phyloP scores from a whole-genome alignment of 2,113 vertebrate species.

The Columba livia region DNA sequence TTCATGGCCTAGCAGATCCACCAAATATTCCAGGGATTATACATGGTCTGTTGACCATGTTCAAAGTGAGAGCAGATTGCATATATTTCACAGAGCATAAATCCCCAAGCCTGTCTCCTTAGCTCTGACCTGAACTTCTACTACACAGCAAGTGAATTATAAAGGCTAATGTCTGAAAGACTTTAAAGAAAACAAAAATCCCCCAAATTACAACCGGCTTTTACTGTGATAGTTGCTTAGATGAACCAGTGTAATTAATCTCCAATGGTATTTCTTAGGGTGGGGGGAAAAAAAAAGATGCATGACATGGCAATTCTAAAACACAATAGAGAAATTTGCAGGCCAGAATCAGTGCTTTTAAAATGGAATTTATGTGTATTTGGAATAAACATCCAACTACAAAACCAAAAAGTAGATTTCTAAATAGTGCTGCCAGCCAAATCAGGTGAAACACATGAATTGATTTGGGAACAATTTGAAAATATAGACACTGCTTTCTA shows the following conservation, averaged over 20 bases:
- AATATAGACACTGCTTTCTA: background rate
- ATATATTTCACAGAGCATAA: constrained; percentile 7
- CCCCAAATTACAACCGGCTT: constrained; percentile 1
- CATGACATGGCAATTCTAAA: background rate
- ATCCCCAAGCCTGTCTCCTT: background rate
- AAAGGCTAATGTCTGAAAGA: background rate
- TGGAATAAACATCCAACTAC: background rate
- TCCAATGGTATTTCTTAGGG: background rate
- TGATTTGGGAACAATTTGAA: background rate
- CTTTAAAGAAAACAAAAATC: background rate
- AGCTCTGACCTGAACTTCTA: constrained; percentile 16
- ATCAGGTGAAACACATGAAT: background rate
- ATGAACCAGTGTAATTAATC: background rate
- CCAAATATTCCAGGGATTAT: constrained; percentile 47
- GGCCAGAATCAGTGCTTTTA: background rate
- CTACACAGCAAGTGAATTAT: background rate
- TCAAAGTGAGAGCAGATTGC: constrained; percentile 14
- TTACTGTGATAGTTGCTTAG: background rate
- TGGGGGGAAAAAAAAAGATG: background rate
- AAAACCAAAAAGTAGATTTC: background rate
- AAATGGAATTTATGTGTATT: background rate
- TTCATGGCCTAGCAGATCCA: background rate
- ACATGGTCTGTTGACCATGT: constrained; percentile 27
- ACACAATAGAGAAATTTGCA: background rate
- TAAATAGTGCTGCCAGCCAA: background rate